Evolutionary conservation across 2,113 vertebrate genomes (phyloP).

Genomic region (Chrysochloris asiatica): DNA sequence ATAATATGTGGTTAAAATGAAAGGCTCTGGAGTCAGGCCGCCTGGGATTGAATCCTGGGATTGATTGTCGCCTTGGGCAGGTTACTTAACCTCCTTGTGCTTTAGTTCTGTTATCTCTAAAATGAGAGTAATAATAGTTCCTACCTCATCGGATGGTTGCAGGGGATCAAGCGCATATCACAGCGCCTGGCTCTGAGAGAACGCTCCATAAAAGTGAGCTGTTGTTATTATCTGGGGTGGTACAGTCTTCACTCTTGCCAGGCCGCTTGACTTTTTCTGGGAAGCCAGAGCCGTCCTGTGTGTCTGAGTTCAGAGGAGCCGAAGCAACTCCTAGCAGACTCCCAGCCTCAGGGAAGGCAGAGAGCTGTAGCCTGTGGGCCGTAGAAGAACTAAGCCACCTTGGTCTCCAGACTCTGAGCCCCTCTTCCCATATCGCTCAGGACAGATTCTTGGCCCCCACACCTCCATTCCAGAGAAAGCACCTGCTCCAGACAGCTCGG

Average conservation of each 20-base stretch:
- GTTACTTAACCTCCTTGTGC: background rate
- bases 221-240: background rate
- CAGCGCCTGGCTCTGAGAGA: background rate
- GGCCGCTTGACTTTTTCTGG: background rate
- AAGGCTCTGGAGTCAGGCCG: background rate
- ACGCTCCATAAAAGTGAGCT: background rate
- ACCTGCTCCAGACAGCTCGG: background rate
- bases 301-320: background rate
- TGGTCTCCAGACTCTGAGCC: background rate
- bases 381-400: background rate
- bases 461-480: background rate
- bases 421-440: background rate
- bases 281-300: background rate
- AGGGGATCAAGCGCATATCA: fast-evolving
- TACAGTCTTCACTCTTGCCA: background rate
- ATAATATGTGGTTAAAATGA: background rate
- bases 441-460: background rate
- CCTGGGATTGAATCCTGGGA: background rate
- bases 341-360: no score
- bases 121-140: background rate
- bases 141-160: background rate
- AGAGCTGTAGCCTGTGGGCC: background rate
- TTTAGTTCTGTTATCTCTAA: background rate
- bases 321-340: background rate
- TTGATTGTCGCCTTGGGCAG: background rate